A percentile compares a stretch with the other conserved stretches of the same genome.
These are phyloP conservation scores for Cydia fagiglandana DNA, from an alignment of 1,140 invertebrate genomes.

Conservation along the genomic window DNA sequence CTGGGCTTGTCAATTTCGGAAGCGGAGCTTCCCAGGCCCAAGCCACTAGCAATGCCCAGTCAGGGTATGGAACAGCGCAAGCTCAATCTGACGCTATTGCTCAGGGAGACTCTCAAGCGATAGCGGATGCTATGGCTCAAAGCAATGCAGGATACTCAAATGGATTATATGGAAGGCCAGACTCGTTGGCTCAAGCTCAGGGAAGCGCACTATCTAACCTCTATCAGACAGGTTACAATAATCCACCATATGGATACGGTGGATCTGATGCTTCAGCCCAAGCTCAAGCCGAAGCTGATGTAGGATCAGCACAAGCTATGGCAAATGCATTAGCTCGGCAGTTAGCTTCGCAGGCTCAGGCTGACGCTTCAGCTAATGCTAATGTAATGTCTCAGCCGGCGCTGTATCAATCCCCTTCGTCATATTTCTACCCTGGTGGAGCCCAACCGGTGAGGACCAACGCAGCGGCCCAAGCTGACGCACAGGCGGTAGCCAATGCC, in stretches of 20 bases:
- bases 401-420: neutral
- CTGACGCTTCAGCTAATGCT: slow-evolving; percentile 20
- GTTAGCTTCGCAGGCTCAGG: slow-evolving; percentile 1
- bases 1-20: neutral
- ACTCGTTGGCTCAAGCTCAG: no score
- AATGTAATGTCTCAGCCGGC: slow-evolving; percentile 16
- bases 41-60: neutral
- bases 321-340: neutral
- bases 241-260: neutral
- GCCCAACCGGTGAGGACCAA: neutral
- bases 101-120: neutral
- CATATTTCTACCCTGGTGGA: neutral
- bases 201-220: neutral
- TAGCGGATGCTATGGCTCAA: slow-evolving; percentile 34
- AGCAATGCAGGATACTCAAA: neutral
- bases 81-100: slow-evolving; percentile 20
- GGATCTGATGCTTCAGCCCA: neutral
- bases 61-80: neutral
- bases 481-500: neutral
- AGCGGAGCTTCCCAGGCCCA: neutral
- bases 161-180: no score
- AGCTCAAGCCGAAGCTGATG: slow-evolving; percentile 33
- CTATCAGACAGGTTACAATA: neutral
- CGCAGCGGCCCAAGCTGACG: neutral
- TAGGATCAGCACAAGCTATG: neutral